Percentiles rank a stretch among this genome's conserved stretches.
Evolutionary conservation across 1,140 invertebrate genomes (phyloP).

Genomic region (Megalopta genalis): DNA sequence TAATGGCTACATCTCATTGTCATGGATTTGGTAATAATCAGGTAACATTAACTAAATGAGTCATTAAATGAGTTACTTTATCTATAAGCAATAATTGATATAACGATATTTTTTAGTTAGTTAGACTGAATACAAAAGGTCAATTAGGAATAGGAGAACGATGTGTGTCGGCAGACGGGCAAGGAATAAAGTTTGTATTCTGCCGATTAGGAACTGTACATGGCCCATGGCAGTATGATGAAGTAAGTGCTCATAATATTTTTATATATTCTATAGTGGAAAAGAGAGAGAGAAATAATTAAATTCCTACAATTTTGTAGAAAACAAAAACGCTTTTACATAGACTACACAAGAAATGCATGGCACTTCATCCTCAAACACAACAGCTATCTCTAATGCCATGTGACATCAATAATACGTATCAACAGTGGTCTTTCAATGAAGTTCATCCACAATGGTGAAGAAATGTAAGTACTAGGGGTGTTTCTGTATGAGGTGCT

Average conservation of each 20-base stretch:
- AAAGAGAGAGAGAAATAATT: conserved; percentile 5
- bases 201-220: conserved; percentile 94
- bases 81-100: conserved; percentile 11
- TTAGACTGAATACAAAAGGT: conserved; percentile 95
- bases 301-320: conserved; percentile 66
- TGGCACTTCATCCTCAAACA: conserved; percentile 92
- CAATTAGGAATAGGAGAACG: conserved; percentile 97
- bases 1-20: conserved; percentile 91
- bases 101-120: conserved; percentile 82
- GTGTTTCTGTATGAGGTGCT: conserved; percentile 1
- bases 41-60: conserved; percentile 77
- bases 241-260: conserved; percentile 76
- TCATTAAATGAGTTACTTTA: background rate
- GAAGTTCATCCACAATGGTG: conserved; percentile 87
- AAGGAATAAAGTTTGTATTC: conserved; percentile 92
- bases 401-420: conserved; percentile 91
- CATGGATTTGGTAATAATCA: conserved; percentile 98
- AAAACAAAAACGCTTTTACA: conserved; percentile 89
- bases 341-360: conserved; percentile 89
- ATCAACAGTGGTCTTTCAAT: conserved; percentile 93
- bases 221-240: conserved; percentile 94
- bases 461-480: conserved; percentile 58
- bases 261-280: background rate
- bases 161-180: conserved; percentile 93
- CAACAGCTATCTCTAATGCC: conserved; percentile 87